Evolutionary conservation across 2,888 invertebrate species (phyloP).

Genomic region (Scrobipalpa atriplicella): DNA sequence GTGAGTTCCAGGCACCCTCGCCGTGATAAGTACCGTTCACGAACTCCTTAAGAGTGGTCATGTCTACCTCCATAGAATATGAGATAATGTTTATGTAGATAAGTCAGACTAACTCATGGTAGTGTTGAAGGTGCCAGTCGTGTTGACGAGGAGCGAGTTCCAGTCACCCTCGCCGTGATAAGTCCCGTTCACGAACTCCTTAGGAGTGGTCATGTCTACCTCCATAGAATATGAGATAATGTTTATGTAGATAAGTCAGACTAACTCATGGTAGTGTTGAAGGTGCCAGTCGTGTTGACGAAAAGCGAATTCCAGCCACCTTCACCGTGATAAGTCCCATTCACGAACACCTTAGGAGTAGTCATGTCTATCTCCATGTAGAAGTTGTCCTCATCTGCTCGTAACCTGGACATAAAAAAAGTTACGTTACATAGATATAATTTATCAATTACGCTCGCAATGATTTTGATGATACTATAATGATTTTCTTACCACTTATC

Average conservation of each 20-base stretch:
- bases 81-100: no score
- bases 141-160: slow-evolving; percentile 83
- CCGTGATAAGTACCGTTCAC: slow-evolving; percentile 84
- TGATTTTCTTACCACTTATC: no score
- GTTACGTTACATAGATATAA: background rate
- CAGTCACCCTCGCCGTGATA: slow-evolving; percentile 85
- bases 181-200: slow-evolving; percentile 78
- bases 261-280: slow-evolving; percentile 66
- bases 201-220: slow-evolving; percentile 81
- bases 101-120: slow-evolving; percentile 42
- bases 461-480: no score
- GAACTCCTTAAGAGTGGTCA: slow-evolving; percentile 78
- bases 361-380: slow-evolving; percentile 82
- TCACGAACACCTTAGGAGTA: slow-evolving; percentile 79
- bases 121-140: slow-evolving; percentile 82
- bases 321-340: slow-evolving; percentile 84
- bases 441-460: no score
- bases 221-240: slow-evolving; percentile 64
- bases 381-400: slow-evolving; percentile 81
- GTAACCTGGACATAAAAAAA: slow-evolving; percentile 56
- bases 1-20: slow-evolving; percentile 83
- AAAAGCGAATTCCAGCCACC: slow-evolving; percentile 84
- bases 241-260: no score
- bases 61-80: slow-evolving; percentile 79
- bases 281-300: slow-evolving; percentile 83